Conservation (phyloP, 1,140 invertebrate genomes). For the Atta texana region DNA sequence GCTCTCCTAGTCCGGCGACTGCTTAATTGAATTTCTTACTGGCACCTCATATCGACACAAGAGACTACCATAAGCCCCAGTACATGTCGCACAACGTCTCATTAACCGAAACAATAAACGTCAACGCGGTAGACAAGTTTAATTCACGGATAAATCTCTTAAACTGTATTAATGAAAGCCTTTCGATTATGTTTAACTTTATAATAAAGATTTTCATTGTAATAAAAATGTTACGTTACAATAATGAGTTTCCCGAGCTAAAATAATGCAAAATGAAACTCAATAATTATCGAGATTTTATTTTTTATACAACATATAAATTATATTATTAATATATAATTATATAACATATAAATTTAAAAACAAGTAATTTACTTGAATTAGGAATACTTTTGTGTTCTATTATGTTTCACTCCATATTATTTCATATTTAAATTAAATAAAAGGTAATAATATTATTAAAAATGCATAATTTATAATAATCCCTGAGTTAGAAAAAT, state of each 20-base stretch:
- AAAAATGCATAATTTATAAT: conserved; percentile 2
- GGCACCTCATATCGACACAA: conserved; percentile 37
- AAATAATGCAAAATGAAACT: neutral
- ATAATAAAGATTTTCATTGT: neutral
- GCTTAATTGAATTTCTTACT: conserved; percentile 54
- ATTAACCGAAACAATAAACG: conserved; percentile 62
- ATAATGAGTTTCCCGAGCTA: neutral
- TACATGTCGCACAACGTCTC: conserved; percentile 46
- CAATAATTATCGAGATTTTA: neutral
- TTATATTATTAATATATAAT: neutral
- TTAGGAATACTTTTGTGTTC: neutral
- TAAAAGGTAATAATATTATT: neutral
- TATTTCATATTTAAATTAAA: conserved; percentile 23
- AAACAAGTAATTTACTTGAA: conserved; percentile 6
- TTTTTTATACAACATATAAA: neutral
- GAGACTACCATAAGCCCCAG: neutral
- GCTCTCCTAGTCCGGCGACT: conserved; percentile 2
- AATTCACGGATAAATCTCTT: neutral
- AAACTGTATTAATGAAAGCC: conserved; percentile 2
- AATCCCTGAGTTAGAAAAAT: conserved; percentile 16
- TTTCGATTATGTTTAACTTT: conserved; percentile 20
- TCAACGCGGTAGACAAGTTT: conserved; percentile 35
- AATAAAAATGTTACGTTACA: neutral
- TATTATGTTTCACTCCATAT: neutral
- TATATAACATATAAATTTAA: neutral